Evolutionary conservation across 2,888 invertebrate genomes (phyloP).

Genomic region (Ditula angustiorana): DNA sequence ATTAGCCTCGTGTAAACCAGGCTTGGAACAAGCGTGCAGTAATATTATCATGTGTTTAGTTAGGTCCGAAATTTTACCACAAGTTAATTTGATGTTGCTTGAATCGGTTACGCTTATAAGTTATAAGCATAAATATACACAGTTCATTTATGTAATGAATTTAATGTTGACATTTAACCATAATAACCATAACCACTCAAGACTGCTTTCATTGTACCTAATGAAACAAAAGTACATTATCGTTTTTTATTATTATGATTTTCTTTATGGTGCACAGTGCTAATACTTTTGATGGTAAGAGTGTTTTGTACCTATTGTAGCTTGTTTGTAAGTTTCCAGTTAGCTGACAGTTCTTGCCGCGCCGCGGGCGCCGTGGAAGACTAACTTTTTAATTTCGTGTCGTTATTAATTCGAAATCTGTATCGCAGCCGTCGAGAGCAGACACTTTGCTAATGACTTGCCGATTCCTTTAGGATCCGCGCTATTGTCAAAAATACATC

Average conservation of each 20-base stretch:
- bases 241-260: background rate
- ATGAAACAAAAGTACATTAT: no score
- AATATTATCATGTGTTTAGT: background rate
- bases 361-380: constrained; percentile 20
- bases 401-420: constrained; percentile 44
- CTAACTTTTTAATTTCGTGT: constrained; percentile 45
- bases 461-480: constrained; percentile 22
- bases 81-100: constrained; percentile 6
- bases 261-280: background rate
- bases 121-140: constrained; percentile 3
- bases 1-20: background rate
- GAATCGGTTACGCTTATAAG: background rate
- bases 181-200: background rate
- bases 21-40: background rate
- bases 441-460: constrained; percentile 44
- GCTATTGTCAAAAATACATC: constrained; percentile 11
- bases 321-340: constrained; percentile 6
- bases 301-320: no score
- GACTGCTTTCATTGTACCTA: no score
- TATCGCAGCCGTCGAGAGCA: constrained; percentile 40
- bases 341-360: background rate
- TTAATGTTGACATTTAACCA: background rate
- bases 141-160: background rate
- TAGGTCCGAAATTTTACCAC: background rate
- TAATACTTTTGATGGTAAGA: background rate